Evolutionary conservation across 2,888 invertebrate genomes (phyloP).

Genomic region (Nineta flava): DNA sequence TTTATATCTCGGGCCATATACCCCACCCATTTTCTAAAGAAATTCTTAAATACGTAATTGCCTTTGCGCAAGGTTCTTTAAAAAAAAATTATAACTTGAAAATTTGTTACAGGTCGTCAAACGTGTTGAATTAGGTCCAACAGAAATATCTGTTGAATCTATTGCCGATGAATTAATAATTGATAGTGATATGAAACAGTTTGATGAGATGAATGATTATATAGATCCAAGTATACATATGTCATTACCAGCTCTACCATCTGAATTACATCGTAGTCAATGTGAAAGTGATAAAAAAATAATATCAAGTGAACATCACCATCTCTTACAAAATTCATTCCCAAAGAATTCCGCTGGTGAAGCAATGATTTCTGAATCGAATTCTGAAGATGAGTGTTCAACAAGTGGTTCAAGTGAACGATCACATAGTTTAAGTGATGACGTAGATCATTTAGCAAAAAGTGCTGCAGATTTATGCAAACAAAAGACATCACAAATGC

Average conservation of each 20-base stretch:
- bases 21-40: too few species aligned
- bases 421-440: conserved; percentile 10
- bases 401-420: conserved; percentile 26
- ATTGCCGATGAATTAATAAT: conserved; percentile 3
- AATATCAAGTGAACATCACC: conserved; percentile 6
- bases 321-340: conserved; percentile 18
- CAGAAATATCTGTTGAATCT: conserved; percentile 6
- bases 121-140: conserved; percentile 19
- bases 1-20: too few species aligned
- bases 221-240: conserved; percentile 18
- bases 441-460: conserved; percentile 5
- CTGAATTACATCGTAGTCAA: conserved; percentile 17
- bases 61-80: too few species aligned
- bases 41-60: too few species aligned
- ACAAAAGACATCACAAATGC: conserved; percentile 9
- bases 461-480: conserved; percentile 3
- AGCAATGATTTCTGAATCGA: conserved; percentile 48
- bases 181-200: background rate
- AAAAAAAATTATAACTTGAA: too few species aligned
- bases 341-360: conserved; percentile 54
- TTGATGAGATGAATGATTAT: conserved; percentile 14
- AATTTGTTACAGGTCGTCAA: too few species aligned
- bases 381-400: conserved; percentile 39
- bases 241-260: conserved; percentile 25
- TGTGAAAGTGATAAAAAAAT: conserved; percentile 8